A percentile compares a stretch with the other conserved stretches of the same genome.
phyloP scores from a whole-genome alignment of 2,113 vertebrate genomes.

The Pedionomus torquatus region DNA sequence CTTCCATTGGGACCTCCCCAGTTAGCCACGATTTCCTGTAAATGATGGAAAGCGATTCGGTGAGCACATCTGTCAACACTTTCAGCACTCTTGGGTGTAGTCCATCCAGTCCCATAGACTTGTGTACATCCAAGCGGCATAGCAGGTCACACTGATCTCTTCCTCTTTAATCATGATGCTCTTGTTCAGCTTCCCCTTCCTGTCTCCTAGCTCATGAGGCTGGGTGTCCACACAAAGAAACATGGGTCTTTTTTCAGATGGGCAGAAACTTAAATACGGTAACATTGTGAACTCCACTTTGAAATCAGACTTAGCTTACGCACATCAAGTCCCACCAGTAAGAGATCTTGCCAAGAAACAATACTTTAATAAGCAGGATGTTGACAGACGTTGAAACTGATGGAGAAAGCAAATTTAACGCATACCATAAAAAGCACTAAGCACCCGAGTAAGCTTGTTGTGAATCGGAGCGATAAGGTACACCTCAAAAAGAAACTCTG shows the following conservation, averaged over 20 bases:
- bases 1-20: no score
- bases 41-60: no score
- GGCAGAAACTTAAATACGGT: background rate
- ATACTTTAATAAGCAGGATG: background rate
- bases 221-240: background rate
- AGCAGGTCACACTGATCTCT: no score
- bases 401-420: background rate
- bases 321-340: background rate
- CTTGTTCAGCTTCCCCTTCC: no score
- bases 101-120: no score
- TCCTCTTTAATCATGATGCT: no score
- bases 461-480: background rate
- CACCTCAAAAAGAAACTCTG: background rate
- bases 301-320: background rate
- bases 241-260: background rate
- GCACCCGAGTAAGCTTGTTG: background rate
- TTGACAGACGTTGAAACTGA: background rate
- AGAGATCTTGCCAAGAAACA: background rate
- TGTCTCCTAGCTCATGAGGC: no score
- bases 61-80: no score
- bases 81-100: no score
- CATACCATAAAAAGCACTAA: background rate
- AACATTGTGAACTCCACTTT: background rate
- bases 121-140: no score
- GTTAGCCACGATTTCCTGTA: no score